phyloP scores from a whole-genome alignment of 37 sponge, comb jelly and placozoan species.

The Amphimedon queenslandica region DNA sequence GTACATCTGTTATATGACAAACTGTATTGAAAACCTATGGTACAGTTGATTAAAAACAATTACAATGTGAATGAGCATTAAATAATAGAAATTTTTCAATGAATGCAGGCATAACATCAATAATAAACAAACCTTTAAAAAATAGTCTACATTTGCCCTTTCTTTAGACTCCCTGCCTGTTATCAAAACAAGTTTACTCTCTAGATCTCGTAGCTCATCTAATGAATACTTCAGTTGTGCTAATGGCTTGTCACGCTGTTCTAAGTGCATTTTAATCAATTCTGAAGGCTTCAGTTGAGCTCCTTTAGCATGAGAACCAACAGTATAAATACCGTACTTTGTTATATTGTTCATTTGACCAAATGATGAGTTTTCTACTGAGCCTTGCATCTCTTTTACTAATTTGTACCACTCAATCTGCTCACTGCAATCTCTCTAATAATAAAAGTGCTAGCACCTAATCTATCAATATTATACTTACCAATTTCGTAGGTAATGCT shows the following conservation, averaged over 20 bases:
- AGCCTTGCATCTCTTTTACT: conserved; percentile 31
- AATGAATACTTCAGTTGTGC: conserved; percentile 26
- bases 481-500: conserved; percentile 25
- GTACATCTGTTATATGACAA: conserved; percentile 31
- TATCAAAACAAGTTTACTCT: conserved; percentile 69
- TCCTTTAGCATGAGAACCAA: background rate
- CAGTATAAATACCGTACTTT: conserved; percentile 18
- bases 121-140: conserved; percentile 32
- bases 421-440: background rate
- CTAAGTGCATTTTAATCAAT: conserved; percentile 13
- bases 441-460: background rate
- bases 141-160: conserved; percentile 36
- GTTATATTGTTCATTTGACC: conserved; percentile 37
- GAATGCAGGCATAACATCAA: background rate
- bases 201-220: conserved; percentile 59
- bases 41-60: background rate
- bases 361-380: conserved; percentile 37
- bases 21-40: conserved; percentile 29
- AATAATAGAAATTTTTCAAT: conserved; percentile 1
- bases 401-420: conserved; percentile 14
- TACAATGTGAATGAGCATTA: background rate
- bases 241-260: background rate
- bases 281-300: conserved; percentile 17
- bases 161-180: conserved; percentile 47
- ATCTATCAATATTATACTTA: conserved; percentile 10